Evolutionary conservation across 2,113 vertebrate genomes (phyloP).

Genomic region (Melanerpes aurifrons): DNA sequence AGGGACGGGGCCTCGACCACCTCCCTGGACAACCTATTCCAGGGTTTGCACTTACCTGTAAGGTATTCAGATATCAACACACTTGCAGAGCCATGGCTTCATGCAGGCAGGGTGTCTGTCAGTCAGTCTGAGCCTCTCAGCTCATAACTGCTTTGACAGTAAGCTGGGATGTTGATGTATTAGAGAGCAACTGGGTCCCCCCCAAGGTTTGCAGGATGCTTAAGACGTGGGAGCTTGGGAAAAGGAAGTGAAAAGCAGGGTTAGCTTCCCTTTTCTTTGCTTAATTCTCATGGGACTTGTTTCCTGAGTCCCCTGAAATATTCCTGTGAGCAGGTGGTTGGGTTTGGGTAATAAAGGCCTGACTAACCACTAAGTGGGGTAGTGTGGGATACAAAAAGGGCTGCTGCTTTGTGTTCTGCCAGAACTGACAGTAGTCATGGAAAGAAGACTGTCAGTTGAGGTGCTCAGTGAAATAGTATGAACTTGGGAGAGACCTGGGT

Average conservation of each 20-base stretch:
- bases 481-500: not conserved
- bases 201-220: not conserved
- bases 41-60: conserved; percentile 55
- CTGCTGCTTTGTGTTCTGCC: not conserved
- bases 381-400: not conserved
- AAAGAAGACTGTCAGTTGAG: not conserved
- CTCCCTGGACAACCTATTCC: no score
- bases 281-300: not conserved
- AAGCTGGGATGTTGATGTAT: not conserved
- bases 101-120: conserved; percentile 28
- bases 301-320: not conserved
- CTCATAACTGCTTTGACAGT: not conserved
- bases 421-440: not conserved
- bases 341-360: not conserved
- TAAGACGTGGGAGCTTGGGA: not conserved
- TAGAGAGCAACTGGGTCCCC: not conserved
- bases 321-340: not conserved
- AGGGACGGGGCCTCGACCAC: no score
- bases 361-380: not conserved
- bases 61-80: conserved; percentile 60
- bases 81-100: conserved; percentile 14
- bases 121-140: not conserved
- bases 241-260: not conserved
- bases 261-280: not conserved
- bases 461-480: not conserved